Evolutionary conservation across 2,888 invertebrate species (phyloP), one percentile per base, ranked within the genome.

Genomic region (Diarsia mendica): DNA sequence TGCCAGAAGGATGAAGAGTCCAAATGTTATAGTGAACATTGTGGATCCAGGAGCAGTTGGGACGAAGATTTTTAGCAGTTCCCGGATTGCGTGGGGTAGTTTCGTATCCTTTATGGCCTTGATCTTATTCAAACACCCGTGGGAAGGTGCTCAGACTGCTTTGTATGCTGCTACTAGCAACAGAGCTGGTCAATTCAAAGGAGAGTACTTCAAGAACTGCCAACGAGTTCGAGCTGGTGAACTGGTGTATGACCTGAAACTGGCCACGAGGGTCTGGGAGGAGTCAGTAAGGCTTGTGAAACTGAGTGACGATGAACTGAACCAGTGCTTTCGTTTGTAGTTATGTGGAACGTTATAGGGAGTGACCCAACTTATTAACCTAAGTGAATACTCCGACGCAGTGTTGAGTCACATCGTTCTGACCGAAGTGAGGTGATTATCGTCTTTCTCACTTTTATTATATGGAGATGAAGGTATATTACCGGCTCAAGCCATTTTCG

Each of bases 1-100:
- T 18, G 97, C 97, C 61, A 97, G 97, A 93, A 97, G 97, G 6
- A 88, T 98, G 87, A 96, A 96, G 84, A 92, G 97, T 15, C 94
- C 97, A 2, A 97, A 97, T 67, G 97, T 98, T 0, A 97, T 98
- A 0, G 98, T 97, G 0, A 98, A 98, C 90, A 98, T 97, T 84
- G 96, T 98, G 33, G 98, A 99, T 94, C 99, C 99, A 0, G 99
- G 99, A 9, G 97, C 98, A 91, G 98, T 98, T 53, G 98, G 98
- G 83, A 98, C 98, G 0, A 97, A 97, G 44, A 98, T 98, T 69
- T 98, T 98, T 97, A 96, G 89, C 10, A 90, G 87, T 75, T 58
- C 85, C 0, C 92, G 93, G 97, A 85, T 96, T 96, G 51, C 96
- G 91, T 96, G 97, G 74, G 94, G 92, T 0, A 79, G 80, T n/a